Base-by-base conservation (phyloP, 37 sponge, comb jelly and placozoan genomes). In the Tethya wilhelma region DNA sequence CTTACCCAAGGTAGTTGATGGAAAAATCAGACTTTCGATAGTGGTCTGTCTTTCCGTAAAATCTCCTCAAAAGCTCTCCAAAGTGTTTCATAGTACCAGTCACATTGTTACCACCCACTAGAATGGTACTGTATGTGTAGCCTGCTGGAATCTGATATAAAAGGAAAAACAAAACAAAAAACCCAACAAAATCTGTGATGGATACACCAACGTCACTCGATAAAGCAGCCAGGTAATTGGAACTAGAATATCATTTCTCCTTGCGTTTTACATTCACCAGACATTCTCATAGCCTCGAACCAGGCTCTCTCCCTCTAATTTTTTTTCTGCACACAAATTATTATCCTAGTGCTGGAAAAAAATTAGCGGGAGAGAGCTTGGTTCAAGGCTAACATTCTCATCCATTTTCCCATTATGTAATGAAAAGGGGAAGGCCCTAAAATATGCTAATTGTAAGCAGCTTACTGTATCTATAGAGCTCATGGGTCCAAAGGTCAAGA, bases 1-100 rank as follows among this genome's bases (percentile, higher is more conserved):
- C 83, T 57, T 42, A 90, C 85, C 93, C 93, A 26, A 92, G 81
- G 44, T 92, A 88, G 85, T 92, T 92, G 63, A 92, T 84, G 72
- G 78, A 58, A 43, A 86, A 87, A 63, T 92, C 93, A 53, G 31
- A 59, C 56, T 43, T 42, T 19, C 93, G 63, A 37, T 64, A 73
- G 28, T 36, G 38, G 44, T 56, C 73, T 1, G 62, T 71, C 64
- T 87, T 91, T 36, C 38, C 37, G 44, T 87, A 79, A 20, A 34
- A 44, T 1, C 11, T 38, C 71, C 73, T 77, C 75, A 85, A 4
- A 0, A 79, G 31, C 57, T 64, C 65, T 33, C 93, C 93, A 84
- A 84, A 91, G 56, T 28, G 43, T 63, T 33, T 37, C 81, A 91
- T 79, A 25, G 84, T 78, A 29, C 39, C 80, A 30, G 74, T 73